Base-by-base conservation (phyloP, 2,888 invertebrate species). In the Scotopteryx bipunctaria region DNA sequence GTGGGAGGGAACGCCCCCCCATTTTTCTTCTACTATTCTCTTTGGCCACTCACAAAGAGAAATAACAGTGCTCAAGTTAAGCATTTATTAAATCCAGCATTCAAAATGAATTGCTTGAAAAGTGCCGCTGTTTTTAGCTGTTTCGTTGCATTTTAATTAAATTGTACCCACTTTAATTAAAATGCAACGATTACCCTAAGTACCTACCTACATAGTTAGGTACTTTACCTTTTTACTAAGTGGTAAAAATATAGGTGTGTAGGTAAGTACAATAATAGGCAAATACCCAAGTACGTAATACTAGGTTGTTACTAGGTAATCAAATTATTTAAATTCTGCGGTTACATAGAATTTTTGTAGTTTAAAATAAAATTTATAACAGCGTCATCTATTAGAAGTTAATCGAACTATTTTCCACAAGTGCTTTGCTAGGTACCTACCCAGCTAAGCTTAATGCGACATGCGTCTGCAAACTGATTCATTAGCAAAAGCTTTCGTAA, bases 1-100 rank as follows among this genome's bases (percentile, higher is more conserved):
- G 74, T 69, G 76, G 70, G 71, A 55, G 63, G 73, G 62, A 14
- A n/a, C 5, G 35, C 32, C 37, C 14, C 25, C 21, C 69, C 75
- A 76, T 74, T 76, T 90, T 90, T 90, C 88, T 88, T 83, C 73
- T 76, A 77, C 73, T 62, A 86, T 87, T 88, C 88, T 88, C 86
- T 86, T 83, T 83, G 83, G 81, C 80, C 79, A 79, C 76, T 83
- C 77, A 83, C 85, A 85, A 86, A 86, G 84, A 80, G 83, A 84
- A 85, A 83, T 82, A 84, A 83, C 83, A 79, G 72, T 71, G 72
- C 73, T 73, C 73, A 73, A 77, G 81, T 83, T 72, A 81, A 86
- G 81, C 81, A 87, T 89, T 89, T 90, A 88, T 87, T 88, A 87
- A 88, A 89, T 83, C 80, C 86, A 79, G 71, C 75, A 78, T 83